Base-by-base conservation (phyloP, 2,888 invertebrate genomes). In the Corbicula japonica region DNA sequence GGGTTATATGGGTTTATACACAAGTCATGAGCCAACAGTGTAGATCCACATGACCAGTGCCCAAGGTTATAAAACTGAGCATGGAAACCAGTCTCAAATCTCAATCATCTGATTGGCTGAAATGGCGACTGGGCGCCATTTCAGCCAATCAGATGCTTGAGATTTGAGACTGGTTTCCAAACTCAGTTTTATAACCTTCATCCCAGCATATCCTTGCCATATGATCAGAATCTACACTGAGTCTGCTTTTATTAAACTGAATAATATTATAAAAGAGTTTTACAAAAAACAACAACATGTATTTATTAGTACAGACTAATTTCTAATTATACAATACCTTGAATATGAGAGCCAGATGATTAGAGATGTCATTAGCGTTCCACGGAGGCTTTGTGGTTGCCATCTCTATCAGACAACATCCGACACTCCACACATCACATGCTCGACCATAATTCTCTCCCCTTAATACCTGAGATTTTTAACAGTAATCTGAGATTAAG, bases 341-440 rank as follows among this genome's bases (percentile, higher is more conserved):
- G 86, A 93, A 94, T 76, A 94, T 94, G 18, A 94, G 92, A 35
- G 94, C 94, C 38, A 94, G 88, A 83, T 94, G 94, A 86, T 94
- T 94, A 34, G 94, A 94, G 58, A 94, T 86, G 71, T 93, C 91
- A 69, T 90, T 90, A 12, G 93, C 94, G 83, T 92, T 92, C 94
- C 94, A 94, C 0, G 94, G 94, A 6, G 94, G 94, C 76, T 93
- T 93, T n/a, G 92, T 91, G 10, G 94, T 94, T 8, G 92, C 90
- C 94, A 94, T 94, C 84, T 94, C 94, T 52, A 94, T 94, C 77
- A 94, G 91, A 38, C 91, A 91, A 86, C 94, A 94, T 4, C 94
- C 94, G 12, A 94, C 92, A 86, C 94, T 93, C 94, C 94, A 94
- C 15, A 94, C 92, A 86, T 94, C 94, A 91, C 94, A 94, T 0